Percentiles rank a stretch among this genome's conserved stretches.
Conservation (phyloP, 2,113 vertebrate species). For the Actenoides hombroni region DNA sequence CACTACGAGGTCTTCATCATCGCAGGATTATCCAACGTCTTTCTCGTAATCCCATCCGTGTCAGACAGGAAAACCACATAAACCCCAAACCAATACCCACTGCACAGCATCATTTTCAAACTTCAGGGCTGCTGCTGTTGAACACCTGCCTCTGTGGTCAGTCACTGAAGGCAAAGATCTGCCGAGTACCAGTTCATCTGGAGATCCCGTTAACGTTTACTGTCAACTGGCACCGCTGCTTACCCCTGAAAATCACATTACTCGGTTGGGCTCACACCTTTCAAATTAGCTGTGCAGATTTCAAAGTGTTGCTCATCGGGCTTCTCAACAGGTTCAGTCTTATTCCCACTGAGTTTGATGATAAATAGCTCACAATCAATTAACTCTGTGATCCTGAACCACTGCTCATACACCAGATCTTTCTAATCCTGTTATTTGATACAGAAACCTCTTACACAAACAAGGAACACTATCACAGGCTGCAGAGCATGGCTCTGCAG, state of each 20-base stretch:
- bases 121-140: background rate
- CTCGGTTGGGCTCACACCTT: background rate
- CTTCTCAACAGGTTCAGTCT: background rate
- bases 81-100: background rate
- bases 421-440: slow-evolving; percentile 16
- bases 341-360: background rate
- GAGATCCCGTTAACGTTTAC: background rate
- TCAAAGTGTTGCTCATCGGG: background rate
- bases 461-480: background rate
- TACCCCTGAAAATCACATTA: background rate
- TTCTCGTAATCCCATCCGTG: background rate
- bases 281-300: background rate
- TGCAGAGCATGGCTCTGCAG: background rate
- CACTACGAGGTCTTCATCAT: background rate
- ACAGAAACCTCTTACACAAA: slow-evolving; percentile 8
- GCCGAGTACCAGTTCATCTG: background rate
- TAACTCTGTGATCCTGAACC: background rate
- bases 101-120: background rate
- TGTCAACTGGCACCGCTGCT: background rate
- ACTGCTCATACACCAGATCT: background rate
- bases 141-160: background rate
- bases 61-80: background rate
- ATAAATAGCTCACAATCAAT: slow-evolving; percentile 24
- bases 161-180: background rate
- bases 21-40: background rate